Evolutionary conservation across 2,888 invertebrate species (phyloP), one percentile per base, ranked within the genome.

Genomic region (Drosophila kuntzei): DNA sequence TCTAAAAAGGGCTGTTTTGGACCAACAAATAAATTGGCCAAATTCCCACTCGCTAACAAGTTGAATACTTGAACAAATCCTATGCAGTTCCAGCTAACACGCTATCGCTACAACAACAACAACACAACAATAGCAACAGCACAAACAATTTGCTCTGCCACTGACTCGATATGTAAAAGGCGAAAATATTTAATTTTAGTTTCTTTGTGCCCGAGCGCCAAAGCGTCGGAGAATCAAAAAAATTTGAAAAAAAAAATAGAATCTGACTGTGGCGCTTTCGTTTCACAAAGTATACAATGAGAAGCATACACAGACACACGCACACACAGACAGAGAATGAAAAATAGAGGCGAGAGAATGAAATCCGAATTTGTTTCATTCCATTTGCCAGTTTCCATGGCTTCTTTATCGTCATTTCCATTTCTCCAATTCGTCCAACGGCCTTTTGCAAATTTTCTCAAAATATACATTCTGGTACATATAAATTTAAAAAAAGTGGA

Each of bases 181-280:
- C 88, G 83, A 86, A 86, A 86, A 86, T 88, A 88, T 86, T 86
- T 86, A 86, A 86, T 86, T 86, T 86, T 88, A 88, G 86, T 80
- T 87, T 86, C 86, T 87, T 86, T 86, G 84, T 83, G 87, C 70
- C 61, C 68, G 61, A 75, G 64, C 58, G 55, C 46, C 60, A 66
- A 76, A 61, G 67, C 67, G 71, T 76, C 55, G 66, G 41, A 71
- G 62, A 71, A 66, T 59, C 37, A 50, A 46, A 49, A 27, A 53
- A 47, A 43, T 22, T 32, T 37, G 39, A 44, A 51, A 53, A 43
- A 73, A 64, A 59, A 37, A 47, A 34, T 25, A 60, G 27, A 53
- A 51, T 58, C 58, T 76, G 37, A 41, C 68, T 76, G 72, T 74
- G 73, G 65, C 71, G 70, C 77, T 83, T 80, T 70, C 69, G 60